Base-by-base conservation (phyloP, 2,888 invertebrate species). In the Oconnorella tubifera region DNA sequence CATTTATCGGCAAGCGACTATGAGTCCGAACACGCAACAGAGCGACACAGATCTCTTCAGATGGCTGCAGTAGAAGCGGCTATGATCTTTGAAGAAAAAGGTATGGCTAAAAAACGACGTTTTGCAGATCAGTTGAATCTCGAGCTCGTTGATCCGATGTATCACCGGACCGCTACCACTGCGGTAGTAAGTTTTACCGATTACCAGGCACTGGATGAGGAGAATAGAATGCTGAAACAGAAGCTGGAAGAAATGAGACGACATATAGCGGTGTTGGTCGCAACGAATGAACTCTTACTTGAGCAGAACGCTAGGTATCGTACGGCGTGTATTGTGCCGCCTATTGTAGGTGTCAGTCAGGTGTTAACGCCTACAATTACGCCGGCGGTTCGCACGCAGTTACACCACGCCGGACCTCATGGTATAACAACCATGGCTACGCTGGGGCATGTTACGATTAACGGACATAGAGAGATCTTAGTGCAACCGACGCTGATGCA, bases 281-380 rank as follows among this genome's bases (percentile, higher is more conserved):
- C 89, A 1, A 89, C 89, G 6, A 90, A 90, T 78, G 89, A 90
- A 77, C 89, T 90, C 78, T 84, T 90, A 14, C 80, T 90, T 69
- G 89, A 89, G 74, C 89, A 90, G 81, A 90, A 90, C 80, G 89
- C 89, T 29, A 87, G 88, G 70, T 81, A 89, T 67, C 84, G 90
- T 33, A 74, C 77, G 56, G 75, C 76, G 66, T 68, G 76, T 27
- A 77, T 75, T 56, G 69, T 74, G 31, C 75, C 73, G 50, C 73
- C 77, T 3, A 70, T 75, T 10, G 72, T 73, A 19, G 73, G 68
- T n/a, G 75, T 74, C 63, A 77, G 79, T 65, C 83, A 83, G 56
- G 75, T 82, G 57, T 74, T 82, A n/a, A 75, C 82, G 55, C 80
- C 83, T 31, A 72, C 81, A 61, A 78, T 80, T 3, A 80, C 82